These are phyloP conservation scores for Phoxinus dragarum DNA, from an alignment of 2,797 vertebrate species.

Conservation along the genomic window DNA sequence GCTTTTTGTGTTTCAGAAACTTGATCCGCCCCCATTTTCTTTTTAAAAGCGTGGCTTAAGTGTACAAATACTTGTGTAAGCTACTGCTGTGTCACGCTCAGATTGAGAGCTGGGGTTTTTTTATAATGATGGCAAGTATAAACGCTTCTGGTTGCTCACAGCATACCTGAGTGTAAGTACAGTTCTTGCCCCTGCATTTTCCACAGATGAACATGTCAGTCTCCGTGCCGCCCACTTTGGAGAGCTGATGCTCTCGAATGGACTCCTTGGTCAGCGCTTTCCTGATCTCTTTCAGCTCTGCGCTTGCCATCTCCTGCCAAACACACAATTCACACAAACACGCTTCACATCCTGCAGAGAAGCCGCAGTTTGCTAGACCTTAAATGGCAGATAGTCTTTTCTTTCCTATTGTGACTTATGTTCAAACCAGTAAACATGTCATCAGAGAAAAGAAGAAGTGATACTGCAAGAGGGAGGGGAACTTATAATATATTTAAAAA, in stretches of 20 bases:
- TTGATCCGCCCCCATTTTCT: background rate
- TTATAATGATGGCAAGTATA: background rate
- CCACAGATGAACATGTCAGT: slow-evolving; percentile 93
- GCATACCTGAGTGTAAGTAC: slow-evolving; percentile 91
- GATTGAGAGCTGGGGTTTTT: background rate
- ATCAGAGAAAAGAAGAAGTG: too few species aligned
- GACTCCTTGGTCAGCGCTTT: slow-evolving; percentile 95
- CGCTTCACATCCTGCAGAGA: slow-evolving; percentile 7
- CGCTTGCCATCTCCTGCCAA: slow-evolving; percentile 94
- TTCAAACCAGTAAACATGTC: too few species aligned
- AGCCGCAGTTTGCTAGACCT: background rate
- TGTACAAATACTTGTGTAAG: background rate
- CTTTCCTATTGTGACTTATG: background rate
- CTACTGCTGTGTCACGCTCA: background rate
- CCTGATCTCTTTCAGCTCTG: slow-evolving; percentile 93
- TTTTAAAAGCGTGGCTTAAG: background rate
- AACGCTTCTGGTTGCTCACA: background rate
- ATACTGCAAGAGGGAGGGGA: background rate
- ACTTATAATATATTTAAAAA: too few species aligned
- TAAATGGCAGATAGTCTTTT: background rate
- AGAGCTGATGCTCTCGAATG: slow-evolving; percentile 96
- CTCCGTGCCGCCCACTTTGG: slow-evolving; percentile 90
- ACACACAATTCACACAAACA: slow-evolving; percentile 35
- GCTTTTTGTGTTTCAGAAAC: background rate
- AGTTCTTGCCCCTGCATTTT: slow-evolving; percentile 93